Conservation (phyloP, 2,797 vertebrate species). For the Macropus fuliginosus region DNA sequence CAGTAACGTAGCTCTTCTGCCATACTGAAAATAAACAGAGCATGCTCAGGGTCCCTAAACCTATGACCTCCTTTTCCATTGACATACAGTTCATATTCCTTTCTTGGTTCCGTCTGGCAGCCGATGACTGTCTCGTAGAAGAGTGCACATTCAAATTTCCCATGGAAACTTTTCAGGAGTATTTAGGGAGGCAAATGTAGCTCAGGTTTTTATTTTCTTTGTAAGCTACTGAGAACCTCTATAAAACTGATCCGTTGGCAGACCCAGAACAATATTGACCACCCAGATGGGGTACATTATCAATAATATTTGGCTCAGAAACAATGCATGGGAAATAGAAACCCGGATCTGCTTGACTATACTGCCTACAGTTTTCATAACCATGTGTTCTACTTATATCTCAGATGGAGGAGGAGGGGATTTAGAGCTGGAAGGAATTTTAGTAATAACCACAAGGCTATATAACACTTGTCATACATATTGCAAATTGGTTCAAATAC, state of each 20-base stretch:
- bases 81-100: not conserved
- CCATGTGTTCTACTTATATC: not conserved
- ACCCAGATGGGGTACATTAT: not conserved
- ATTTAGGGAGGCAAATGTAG: not conserved
- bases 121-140: not conserved
- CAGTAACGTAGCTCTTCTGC: not conserved
- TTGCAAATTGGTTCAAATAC: not conserved
- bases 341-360: not conserved
- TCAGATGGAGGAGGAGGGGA: not conserved
- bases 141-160: not conserved
- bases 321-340: not conserved
- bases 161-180: not conserved
- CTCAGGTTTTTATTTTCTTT: not conserved
- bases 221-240: not conserved
- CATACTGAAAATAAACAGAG: not conserved
- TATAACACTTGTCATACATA: not conserved
- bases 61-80: not conserved
- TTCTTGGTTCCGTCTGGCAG: not conserved
- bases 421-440: not conserved
- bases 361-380: not conserved
- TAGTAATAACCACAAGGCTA: not conserved
- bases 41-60: not conserved
- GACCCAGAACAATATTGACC: not conserved
- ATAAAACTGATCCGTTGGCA: not conserved
- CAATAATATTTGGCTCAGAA: not conserved